A percentile compares a stretch with the other conserved stretches of the same genome.
phyloP scores from a whole-genome alignment of 2,113 vertebrate genomes.

The Pelusios castaneus region DNA sequence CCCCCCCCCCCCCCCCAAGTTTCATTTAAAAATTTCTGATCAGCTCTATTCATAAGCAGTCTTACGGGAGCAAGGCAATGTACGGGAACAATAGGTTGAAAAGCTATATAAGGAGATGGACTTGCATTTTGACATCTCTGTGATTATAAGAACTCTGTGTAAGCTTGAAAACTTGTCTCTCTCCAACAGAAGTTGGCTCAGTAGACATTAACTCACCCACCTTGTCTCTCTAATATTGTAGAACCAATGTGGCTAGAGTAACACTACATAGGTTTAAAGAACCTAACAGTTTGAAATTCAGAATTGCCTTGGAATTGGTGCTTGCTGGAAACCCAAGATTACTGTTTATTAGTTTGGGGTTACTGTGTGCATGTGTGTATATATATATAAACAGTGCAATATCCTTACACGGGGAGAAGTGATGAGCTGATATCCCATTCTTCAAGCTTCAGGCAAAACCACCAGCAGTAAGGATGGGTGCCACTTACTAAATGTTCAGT shows the following conservation, averaged over 20 bases:
- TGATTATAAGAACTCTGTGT: neutral
- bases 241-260: neutral
- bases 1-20: neutral
- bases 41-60: neutral
- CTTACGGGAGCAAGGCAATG: neutral
- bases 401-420: accelerated
- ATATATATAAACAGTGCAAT: neutral
- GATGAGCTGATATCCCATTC: neutral
- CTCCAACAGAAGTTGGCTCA: neutral
- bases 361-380: too few species aligned
- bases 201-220: neutral
- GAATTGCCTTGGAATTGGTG: neutral
- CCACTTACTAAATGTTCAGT: neutral
- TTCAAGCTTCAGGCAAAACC: neutral
- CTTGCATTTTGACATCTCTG: neutral
- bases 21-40: neutral
- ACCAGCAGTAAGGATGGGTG: neutral
- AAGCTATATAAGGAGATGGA: neutral
- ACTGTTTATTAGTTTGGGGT: neutral
- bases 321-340: neutral
- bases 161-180: neutral
- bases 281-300: neutral
- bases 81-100: neutral
- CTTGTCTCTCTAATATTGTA: neutral
- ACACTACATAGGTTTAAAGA: neutral